Evolutionary conservation across 2,888 invertebrate genomes (phyloP), one percentile per base, ranked within the genome.

Genomic region (Drosophila mulleri): DNA sequence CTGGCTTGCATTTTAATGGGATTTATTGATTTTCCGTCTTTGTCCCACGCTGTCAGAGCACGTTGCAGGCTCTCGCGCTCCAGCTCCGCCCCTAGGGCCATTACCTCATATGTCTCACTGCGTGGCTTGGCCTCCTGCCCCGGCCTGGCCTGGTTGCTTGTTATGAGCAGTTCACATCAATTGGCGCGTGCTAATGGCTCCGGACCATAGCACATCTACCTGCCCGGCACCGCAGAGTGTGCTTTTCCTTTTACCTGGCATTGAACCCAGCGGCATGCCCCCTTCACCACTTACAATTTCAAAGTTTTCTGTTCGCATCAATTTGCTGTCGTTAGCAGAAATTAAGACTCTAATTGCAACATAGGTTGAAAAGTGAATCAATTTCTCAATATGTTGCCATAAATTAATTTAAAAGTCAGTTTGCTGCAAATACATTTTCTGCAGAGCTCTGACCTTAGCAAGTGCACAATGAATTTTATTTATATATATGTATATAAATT

Each of bases 1-100:
- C 48, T 72, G 53, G 57, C 61, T 64, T 84, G 83, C 85, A 83
- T 80, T 89, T 87, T 88, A 88, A 89, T 89, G 83, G 87, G 48
- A 80, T 80, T 78, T 88, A 89, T 89, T 87, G 88, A 89, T 89
- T 89, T 90, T 87, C 48, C 71, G 83, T 57, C 67, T 71, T 71
- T 80, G 62, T 75, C 63, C 60, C 60, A 68, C 48, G 45, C 63
- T 65, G 58, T 44, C 57, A 39, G 11, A 11, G 18, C 58, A 20
- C 45, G 26, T 60, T 50, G 66, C 52, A 54, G 50, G 48, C 35
- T 50, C 44, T 61, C 61, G 52, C 63, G 47, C 63, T 18, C 12
- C 44, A 58, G 41, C 20, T 14, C 29, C 16, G 23, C 20, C 45
- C 44, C 42, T n/a, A 7, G 56, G 45, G 47, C 53, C 62, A 67